Percentiles rank a stretch among this genome's conserved stretches.
These are phyloP conservation scores for Prionailurus bengalensis DNA, from an alignment of 2,113 vertebrate species.

Conservation along the genomic window DNA sequence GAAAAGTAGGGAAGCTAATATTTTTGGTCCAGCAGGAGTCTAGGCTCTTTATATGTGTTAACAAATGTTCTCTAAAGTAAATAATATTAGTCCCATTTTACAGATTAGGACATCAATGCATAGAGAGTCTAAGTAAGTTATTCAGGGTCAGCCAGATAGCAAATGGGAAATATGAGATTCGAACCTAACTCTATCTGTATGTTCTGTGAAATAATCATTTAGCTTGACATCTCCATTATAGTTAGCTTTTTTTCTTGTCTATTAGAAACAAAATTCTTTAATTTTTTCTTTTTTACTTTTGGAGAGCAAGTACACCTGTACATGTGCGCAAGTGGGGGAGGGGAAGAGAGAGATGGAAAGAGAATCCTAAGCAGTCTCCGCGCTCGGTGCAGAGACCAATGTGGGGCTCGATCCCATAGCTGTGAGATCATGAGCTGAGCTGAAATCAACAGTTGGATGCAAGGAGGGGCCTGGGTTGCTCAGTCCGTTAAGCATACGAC, in stretches of 20 bases:
- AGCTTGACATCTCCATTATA: background rate
- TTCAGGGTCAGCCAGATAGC: background rate
- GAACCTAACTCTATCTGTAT: background rate
- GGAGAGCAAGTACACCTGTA: too few species aligned
- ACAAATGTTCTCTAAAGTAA: background rate
- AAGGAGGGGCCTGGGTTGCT: too few species aligned
- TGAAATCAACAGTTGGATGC: too few species aligned
- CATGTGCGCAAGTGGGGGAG: too few species aligned
- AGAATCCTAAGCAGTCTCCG: too few species aligned
- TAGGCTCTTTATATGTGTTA: background rate
- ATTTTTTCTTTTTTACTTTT: too few species aligned
- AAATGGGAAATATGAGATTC: background rate
- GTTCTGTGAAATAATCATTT: background rate
- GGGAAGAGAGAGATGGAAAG: too few species aligned
- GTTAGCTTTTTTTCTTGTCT: background rate
- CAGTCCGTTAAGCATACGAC: too few species aligned
- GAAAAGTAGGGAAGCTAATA: background rate
- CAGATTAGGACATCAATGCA: background rate
- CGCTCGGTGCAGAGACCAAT: too few species aligned
- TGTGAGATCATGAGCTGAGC: too few species aligned
- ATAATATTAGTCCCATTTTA: background rate
- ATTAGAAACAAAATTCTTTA: background rate
- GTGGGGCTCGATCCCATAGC: too few species aligned
- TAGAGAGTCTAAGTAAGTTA: conserved; percentile 7
- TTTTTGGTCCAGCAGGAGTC: background rate